Evolutionary conservation across 2,113 vertebrate genomes (phyloP).

Genomic region (Engystomops pustulosus): DNA sequence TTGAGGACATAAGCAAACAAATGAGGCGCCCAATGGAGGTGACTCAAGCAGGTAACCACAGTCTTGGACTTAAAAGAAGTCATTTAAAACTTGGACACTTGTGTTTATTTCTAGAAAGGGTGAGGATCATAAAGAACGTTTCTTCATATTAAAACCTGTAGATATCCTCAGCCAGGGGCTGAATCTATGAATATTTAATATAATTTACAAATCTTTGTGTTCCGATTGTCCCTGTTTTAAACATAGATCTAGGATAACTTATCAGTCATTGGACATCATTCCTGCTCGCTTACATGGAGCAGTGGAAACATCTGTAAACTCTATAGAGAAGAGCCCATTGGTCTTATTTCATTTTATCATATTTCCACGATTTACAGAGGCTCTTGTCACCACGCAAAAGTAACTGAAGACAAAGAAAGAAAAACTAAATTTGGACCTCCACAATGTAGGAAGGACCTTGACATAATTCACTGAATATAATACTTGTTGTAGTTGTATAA

Average conservation of each 20-base stretch:
- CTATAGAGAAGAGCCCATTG: not conserved
- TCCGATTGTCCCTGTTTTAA: not conserved
- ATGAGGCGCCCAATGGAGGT: not conserved
- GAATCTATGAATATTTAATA: not conserved
- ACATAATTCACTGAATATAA: not conserved
- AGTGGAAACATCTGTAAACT: not conserved
- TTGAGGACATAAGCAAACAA: constrained; percentile 10
- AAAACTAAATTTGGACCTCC: not conserved
- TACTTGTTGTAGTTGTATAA: not conserved
- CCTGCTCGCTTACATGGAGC: not conserved
- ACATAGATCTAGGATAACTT: not conserved
- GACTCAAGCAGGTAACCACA: not conserved
- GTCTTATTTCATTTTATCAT: not conserved
- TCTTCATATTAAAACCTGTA: not conserved
- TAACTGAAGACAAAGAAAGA: not conserved
- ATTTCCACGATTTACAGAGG: not conserved
- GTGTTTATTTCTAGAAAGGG: not conserved
- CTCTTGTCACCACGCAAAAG: not conserved
- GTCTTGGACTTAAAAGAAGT: not conserved
- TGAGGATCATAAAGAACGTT: not conserved
- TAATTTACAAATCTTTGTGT: not conserved
- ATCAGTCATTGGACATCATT: not conserved
- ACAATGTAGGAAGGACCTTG: not conserved
- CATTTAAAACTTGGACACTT: not conserved
- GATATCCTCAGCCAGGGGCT: not conserved